Base-by-base conservation (phyloP, 92 coral and sea anemone genomes). In the Blastomussa wellsi region DNA sequence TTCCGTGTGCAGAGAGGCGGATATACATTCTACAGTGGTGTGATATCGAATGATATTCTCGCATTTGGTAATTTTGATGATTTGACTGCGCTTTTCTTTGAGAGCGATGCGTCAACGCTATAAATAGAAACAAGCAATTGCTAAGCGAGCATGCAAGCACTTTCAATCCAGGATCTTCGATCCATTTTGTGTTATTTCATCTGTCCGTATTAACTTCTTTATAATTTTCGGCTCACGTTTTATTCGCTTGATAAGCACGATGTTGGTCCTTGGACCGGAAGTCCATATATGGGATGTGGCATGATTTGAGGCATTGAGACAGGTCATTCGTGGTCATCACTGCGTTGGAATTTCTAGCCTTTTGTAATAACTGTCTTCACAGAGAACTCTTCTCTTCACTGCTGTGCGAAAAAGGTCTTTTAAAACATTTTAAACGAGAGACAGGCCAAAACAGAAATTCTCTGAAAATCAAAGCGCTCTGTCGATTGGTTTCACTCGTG, bases 251-350 rank as follows among this genome's bases (percentile, higher is more conserved):
- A 42, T 2, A n/a, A 3, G 4, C 0, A 10, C 24, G 1, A 32
- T 67, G 41, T 1, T 12, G 44, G 12, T 36, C 76, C 68, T 69
- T 81, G 72, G 60, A 81, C 84, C 76, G 84, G 84, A 81, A 81
- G 42, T 44, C 84, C 84, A 32, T 67, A 81, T 81, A 67, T 66
- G 84, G 76, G 5, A 81, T 26, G 48, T 81, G 84, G 84, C 76
- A 35, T 81, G 84, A 81, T 81, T 24, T 69, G n/a, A 67, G 74
- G 42, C 2, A 29, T 68, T 68, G 36, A n/a, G 31, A 31, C 70
- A n/a, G 33, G n/a, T n/a, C n/a, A n/a, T 24, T 29, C 26, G 31
- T 10, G 12, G 68, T 62, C 10, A 22, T 68, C 73, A 69, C 1
- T 19, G 39, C 26, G 42, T 12, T 35, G 26, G n/a, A 57, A 28